These are phyloP conservation scores for Pan troglodytes DNA, from an alignment of 2,113 vertebrate species.

Conservation along the genomic window NHGRI_mPanTro3-v2.1_pri NC_072408.2:72583501-72584000, in stretches of 20 bases:
- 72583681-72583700: constrained; percentile 47
- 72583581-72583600: constrained; percentile 75
- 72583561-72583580: constrained; percentile 57
- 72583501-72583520: constrained; percentile 74
- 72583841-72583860: neutral
- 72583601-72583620: constrained; percentile 79
- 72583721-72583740: constrained; percentile 67
- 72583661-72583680: constrained; percentile 62
- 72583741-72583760: neutral
- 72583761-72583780: neutral
- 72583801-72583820: constrained; percentile 35
- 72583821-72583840: constrained; percentile 41
- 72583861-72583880: constrained; percentile 12
- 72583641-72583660: constrained; percentile 64
- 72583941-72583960: neutral
- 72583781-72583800: constrained; percentile 56
- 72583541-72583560: constrained; percentile 71
- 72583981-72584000: neutral
- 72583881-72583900: neutral
- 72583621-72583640: constrained; percentile 79
- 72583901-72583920: neutral
- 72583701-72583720: constrained; percentile 75
- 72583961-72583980: neutral
- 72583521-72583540: constrained; percentile 72
- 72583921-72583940: neutral